Percentiles rank a stretch among this genome's conserved stretches.
These are phyloP conservation scores for Drosophila robusta DNA, from an alignment of 2,888 invertebrate species.

Conservation along the genomic window DNA sequence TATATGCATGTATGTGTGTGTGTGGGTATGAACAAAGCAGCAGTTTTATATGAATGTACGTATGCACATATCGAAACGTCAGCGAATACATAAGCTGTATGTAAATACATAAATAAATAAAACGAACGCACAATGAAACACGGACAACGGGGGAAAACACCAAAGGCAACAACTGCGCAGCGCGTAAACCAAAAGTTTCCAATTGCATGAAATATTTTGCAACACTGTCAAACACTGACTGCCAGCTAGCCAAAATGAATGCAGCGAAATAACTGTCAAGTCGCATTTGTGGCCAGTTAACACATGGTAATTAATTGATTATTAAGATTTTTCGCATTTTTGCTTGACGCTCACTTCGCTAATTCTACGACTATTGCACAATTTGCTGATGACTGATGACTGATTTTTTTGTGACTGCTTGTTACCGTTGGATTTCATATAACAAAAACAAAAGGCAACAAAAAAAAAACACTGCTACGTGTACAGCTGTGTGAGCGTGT, in stretches of 20 bases:
- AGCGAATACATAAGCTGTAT: constrained; percentile 31
- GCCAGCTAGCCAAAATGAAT: constrained; percentile 48
- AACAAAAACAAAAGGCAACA: constrained; percentile 45
- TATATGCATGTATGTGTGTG: constrained; percentile 5
- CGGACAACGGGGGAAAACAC: constrained; percentile 49
- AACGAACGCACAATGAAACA: constrained; percentile 22
- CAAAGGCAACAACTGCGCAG: constrained; percentile 49
- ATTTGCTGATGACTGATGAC: constrained; percentile 40
- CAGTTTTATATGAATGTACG: constrained; percentile 6
- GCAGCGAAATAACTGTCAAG: constrained; percentile 11
- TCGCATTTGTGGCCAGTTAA: constrained; percentile 22
- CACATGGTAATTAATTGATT: constrained; percentile 51
- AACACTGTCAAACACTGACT: constrained; percentile 60
- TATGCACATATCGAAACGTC: constrained; percentile 21
- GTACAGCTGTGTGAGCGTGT: constrained; percentile 64
- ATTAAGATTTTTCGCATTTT: constrained; percentile 40
- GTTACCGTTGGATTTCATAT: constrained; percentile 42
- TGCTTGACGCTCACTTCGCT: constrained; percentile 25
- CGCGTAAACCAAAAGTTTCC: constrained; percentile 53
- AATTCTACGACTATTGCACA: constrained; percentile 59
- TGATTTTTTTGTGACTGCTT: constrained; percentile 22
- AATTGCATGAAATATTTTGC: constrained; percentile 41
- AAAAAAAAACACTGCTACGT: constrained; percentile 64
- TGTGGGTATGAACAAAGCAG: constrained; percentile 40
- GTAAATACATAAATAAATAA: background rate